phyloP scores from a whole-genome alignment of 2,113 vertebrate genomes.

The Cryptomyrus ogoouensis region DNA sequence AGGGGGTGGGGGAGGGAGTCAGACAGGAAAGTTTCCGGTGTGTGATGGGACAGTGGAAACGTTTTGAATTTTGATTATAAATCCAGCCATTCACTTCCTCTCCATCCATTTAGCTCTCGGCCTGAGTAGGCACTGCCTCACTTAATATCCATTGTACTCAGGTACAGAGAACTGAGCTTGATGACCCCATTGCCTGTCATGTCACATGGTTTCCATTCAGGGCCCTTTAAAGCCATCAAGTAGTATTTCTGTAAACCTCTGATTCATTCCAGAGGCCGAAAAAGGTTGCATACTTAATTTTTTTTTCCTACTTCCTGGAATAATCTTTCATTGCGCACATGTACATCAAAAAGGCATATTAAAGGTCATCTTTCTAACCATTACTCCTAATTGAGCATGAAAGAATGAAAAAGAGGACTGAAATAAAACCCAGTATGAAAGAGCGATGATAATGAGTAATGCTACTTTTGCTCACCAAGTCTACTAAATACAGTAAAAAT shows the following conservation, averaged over 20 bases:
- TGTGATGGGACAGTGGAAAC: conserved; percentile 38
- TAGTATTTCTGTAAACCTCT: conserved; percentile 62
- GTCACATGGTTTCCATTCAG: conserved; percentile 65
- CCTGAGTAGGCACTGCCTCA: conserved; percentile 5
- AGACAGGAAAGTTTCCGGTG: conserved; percentile 19
- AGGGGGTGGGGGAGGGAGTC: neutral
- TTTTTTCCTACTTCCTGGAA: conserved; percentile 40
- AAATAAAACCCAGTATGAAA: conserved; percentile 38
- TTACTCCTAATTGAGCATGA: conserved; percentile 51
- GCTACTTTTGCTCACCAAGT: conserved; percentile 39
- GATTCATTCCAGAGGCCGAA: conserved; percentile 63
- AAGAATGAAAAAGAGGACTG: conserved; percentile 46
- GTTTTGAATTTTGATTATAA: conserved; percentile 60
- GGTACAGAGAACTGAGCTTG: conserved; percentile 5
- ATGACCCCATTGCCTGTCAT: conserved; percentile 35
- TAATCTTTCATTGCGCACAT: conserved; percentile 34
- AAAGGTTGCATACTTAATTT: conserved; percentile 23
- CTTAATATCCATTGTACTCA: conserved; percentile 36
- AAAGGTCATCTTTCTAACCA: conserved; percentile 55
- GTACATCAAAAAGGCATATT: conserved; percentile 41
- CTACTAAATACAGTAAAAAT: neutral
- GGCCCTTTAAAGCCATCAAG: conserved; percentile 58
- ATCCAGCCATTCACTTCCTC: conserved; percentile 51
- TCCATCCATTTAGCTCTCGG: conserved; percentile 43
- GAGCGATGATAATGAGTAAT: conserved; percentile 40